Conservation (phyloP, 2,797 vertebrate species). For the Simalia tracyae region DNA sequence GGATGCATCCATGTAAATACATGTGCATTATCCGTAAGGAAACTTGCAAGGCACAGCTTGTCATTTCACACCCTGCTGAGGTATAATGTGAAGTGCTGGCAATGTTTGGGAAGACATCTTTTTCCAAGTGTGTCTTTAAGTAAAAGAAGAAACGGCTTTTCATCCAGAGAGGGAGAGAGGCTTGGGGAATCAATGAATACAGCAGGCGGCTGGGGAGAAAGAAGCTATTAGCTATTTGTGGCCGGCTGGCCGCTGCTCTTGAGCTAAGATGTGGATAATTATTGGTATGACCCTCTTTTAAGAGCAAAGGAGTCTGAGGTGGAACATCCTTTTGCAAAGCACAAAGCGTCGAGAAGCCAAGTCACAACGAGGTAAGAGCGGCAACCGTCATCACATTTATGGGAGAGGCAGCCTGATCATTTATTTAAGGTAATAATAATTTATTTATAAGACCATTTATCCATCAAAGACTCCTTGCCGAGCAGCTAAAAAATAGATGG, state of each 20-base stretch:
- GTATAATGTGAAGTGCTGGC: not conserved
- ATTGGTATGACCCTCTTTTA: not conserved
- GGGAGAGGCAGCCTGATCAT: conserved; percentile 51
- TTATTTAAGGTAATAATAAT: conserved; percentile 65
- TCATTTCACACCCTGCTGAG: not conserved
- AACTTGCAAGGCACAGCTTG: conserved; percentile 8
- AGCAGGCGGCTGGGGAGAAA: not conserved
- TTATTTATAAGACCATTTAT: conserved; percentile 59
- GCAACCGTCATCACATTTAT: conserved; percentile 39
- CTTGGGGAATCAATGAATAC: not conserved
- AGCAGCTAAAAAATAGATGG: conserved; percentile 53
- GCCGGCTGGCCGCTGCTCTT: not conserved
- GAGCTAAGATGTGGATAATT: not conserved
- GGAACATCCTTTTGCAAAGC: conserved; percentile 15
- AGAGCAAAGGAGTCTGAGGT: not conserved
- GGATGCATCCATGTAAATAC: not conserved
- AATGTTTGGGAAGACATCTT: not conserved
- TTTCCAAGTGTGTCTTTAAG: not conserved
- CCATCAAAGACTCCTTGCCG: conserved; percentile 43
- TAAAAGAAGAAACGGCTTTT: not conserved
- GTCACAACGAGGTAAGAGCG: conserved; percentile 30
- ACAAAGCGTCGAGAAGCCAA: conserved; percentile 44
- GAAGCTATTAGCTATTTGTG: not conserved
- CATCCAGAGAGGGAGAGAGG: not conserved
- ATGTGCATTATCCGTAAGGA: not conserved